phyloP scores from a whole-genome alignment of 2,888 invertebrate genomes.

The Dexiosoma caninum region DNA sequence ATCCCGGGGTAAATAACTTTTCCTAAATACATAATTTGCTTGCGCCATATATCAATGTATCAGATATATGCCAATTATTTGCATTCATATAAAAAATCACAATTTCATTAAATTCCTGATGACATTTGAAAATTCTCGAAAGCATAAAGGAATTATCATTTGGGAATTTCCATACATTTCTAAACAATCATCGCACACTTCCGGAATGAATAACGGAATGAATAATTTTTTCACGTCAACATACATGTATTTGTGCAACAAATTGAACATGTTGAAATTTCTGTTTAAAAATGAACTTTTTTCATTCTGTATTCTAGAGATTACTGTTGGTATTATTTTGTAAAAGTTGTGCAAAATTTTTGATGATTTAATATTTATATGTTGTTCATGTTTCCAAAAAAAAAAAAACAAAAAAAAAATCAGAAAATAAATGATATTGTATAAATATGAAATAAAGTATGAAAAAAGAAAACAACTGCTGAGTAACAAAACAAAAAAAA shows the following conservation, averaged over 20 bases:
- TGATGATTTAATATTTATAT: conserved; percentile 19
- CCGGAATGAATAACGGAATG: background rate
- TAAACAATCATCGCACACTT: background rate
- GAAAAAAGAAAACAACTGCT: background rate
- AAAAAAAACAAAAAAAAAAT: background rate
- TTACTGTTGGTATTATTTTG: too few species aligned
- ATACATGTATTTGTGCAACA: conserved; percentile 3
- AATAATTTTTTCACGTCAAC: conserved; percentile 1
- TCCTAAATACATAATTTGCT: too few species aligned
- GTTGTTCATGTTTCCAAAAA: background rate
- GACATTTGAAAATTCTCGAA: background rate
- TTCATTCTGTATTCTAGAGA: too few species aligned
- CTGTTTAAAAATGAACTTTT: background rate
- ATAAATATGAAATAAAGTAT: background rate
- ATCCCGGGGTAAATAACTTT: too few species aligned
- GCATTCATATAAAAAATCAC: background rate
- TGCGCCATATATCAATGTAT: too few species aligned
- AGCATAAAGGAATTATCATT: background rate
- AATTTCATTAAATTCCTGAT: background rate
- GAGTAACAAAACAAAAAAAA: background rate
- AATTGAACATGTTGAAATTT: background rate
- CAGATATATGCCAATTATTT: background rate
- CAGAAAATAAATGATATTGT: background rate
- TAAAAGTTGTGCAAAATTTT: too few species aligned
- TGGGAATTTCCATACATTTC: background rate